phyloP scores from a whole-genome alignment of 1,140 invertebrate genomes.

The Tetranychus cinnabarinus region DNA sequence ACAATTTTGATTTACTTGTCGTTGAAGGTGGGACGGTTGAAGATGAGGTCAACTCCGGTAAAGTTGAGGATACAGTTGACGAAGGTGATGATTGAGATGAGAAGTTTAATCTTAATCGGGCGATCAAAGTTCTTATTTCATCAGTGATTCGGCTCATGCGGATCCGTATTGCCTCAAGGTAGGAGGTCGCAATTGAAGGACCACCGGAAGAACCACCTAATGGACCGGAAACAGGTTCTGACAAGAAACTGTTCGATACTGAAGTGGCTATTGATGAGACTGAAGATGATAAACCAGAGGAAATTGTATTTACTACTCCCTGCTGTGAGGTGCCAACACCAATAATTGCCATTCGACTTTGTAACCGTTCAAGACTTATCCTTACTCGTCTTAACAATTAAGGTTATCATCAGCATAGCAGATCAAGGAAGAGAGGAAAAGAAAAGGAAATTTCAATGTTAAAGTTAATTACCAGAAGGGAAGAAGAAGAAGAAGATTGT shows the following conservation, averaged over 20 bases:
- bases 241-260: too few species aligned
- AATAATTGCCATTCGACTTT: background rate
- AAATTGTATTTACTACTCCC: background rate
- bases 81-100: background rate
- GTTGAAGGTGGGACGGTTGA: too few species aligned
- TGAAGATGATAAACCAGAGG: background rate
- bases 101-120: background rate
- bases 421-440: too few species aligned
- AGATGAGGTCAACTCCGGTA: too few species aligned
- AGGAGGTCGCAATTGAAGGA: background rate
- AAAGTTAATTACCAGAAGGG: too few species aligned
- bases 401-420: too few species aligned
- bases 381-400: background rate
- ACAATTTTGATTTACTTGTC: too few species aligned
- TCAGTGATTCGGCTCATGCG: background rate
- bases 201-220: too few species aligned
- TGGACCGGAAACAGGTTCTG: too few species aligned
- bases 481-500: too few species aligned
- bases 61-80: background rate
- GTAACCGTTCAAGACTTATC: constrained; percentile 1
- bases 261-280: background rate
- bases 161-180: background rate
- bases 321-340: background rate
- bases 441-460: too few species aligned
- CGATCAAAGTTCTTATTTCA: background rate